A percentile compares a stretch with the other conserved stretches of the same genome.
These are phyloP conservation scores for Oreochromis aureus DNA, from an alignment of 2,113 vertebrate species.

Conservation along the genomic window DNA sequence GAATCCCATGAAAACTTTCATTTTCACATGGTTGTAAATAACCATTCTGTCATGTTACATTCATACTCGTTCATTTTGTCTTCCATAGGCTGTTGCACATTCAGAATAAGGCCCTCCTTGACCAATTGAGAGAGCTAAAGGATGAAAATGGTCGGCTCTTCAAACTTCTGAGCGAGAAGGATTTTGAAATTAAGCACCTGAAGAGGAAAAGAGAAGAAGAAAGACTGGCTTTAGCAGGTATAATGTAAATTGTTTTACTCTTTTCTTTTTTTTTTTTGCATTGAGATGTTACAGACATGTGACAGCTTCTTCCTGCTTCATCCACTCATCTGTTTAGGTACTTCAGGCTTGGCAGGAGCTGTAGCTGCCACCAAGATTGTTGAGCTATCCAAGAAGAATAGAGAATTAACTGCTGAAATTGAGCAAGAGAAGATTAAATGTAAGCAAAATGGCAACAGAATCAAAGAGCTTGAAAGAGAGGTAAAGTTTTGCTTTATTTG, in stretches of 20 bases:
- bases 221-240: conserved; percentile 79
- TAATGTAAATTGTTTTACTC: neutral
- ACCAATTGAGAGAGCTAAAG: conserved; percentile 75
- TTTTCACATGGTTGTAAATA: neutral
- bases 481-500: conserved; percentile 48
- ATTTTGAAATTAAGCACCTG: conserved; percentile 87
- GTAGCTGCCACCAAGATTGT: conserved; percentile 87
- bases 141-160: conserved; percentile 87
- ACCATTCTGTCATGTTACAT: neutral
- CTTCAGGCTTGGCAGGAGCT: conserved; percentile 78
- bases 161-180: conserved; percentile 84
- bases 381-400: conserved; percentile 87
- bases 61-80: neutral
- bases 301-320: neutral
- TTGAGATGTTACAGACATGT: neutral
- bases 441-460: conserved; percentile 75
- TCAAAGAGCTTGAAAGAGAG: conserved; percentile 86
- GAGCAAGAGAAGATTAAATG: conserved; percentile 78
- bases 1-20: neutral
- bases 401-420: conserved; percentile 76
- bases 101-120: conserved; percentile 70
- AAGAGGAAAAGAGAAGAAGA: conserved; percentile 83
- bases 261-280: neutral
- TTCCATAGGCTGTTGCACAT: conserved; percentile 34
- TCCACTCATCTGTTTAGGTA: conserved; percentile 60